Conservation (phyloP, 2,888 invertebrate genomes). For the Myathropa florea region DNA sequence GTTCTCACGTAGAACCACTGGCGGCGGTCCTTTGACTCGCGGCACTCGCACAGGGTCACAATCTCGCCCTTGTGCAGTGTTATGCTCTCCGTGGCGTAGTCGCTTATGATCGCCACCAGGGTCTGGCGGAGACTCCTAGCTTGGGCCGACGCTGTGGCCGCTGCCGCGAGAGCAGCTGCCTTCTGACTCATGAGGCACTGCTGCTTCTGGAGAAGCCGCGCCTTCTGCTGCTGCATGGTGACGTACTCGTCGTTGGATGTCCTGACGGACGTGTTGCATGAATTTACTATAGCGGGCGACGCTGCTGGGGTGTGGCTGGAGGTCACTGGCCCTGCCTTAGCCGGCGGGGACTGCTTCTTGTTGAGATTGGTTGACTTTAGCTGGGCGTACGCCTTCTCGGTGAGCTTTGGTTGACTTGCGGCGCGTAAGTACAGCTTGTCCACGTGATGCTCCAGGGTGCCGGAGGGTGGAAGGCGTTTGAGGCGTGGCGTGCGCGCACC, state of each 20-base stretch:
- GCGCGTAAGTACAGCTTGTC: constrained; percentile 87
- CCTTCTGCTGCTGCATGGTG: constrained; percentile 73
- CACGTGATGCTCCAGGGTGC: constrained; percentile 84
- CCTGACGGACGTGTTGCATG: constrained; percentile 34
- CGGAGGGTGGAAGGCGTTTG: constrained; percentile 72
- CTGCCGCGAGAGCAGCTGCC: constrained; percentile 71
- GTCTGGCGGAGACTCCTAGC: constrained; percentile 83
- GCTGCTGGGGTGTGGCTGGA: constrained; percentile 60
- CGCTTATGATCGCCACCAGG: constrained; percentile 86
- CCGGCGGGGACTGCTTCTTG: constrained; percentile 50
- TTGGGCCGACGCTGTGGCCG: constrained; percentile 67
- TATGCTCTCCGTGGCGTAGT: constrained; percentile 84
- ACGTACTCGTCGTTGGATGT: constrained; percentile 77
- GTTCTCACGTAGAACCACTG: constrained; percentile 91
- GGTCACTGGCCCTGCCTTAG: not conserved
- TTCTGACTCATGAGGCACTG: constrained; percentile 72
- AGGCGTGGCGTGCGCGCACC: constrained; percentile 83
- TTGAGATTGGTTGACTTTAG: constrained; percentile 77
- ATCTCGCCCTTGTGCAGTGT: constrained; percentile 88
- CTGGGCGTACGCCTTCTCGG: constrained; percentile 80
- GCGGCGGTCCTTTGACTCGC: constrained; percentile 82
- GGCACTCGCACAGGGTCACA: constrained; percentile 85
- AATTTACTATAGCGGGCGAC: constrained; percentile 62
- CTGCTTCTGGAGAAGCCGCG: constrained; percentile 73
- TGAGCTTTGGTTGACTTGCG: constrained; percentile 82